Percentiles rank a stretch among this genome's conserved stretches.
These are phyloP conservation scores for Biston stratarius DNA, from an alignment of 2,888 invertebrate genomes.

Conservation along the genomic window DNA sequence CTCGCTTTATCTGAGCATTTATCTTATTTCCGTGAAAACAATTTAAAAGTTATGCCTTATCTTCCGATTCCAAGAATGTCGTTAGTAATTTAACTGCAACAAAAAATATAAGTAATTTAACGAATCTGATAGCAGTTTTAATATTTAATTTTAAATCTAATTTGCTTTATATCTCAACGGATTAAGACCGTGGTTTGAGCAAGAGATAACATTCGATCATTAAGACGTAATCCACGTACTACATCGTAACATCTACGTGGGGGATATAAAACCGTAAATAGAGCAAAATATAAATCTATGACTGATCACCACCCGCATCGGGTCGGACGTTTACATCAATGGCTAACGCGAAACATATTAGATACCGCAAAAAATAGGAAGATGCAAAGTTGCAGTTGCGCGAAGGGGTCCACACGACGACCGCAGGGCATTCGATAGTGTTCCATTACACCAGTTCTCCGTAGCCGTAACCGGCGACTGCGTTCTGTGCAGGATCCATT, in stretches of 20 bases:
- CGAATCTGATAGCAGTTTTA: slow-evolving; percentile 1
- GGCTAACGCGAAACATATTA: slow-evolving; percentile 54
- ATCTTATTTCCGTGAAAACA: slow-evolving; percentile 79
- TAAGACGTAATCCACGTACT: slow-evolving; percentile 36
- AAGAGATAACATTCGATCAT: neutral
- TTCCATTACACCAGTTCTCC: slow-evolving; percentile 38
- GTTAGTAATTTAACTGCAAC: slow-evolving; percentile 24
- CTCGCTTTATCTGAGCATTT: slow-evolving; percentile 72
- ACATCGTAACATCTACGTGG: slow-evolving; percentile 65
- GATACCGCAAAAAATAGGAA: slow-evolving; percentile 63
- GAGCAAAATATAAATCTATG: slow-evolving; percentile 42
- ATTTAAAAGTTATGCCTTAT: slow-evolving; percentile 59
- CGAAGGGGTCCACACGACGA: slow-evolving; percentile 47
- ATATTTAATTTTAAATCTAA: neutral
- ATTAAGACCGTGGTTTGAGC: neutral
- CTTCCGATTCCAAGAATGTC: slow-evolving; percentile 68
- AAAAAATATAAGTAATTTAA: slow-evolving; percentile 15
- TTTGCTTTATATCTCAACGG: neutral
- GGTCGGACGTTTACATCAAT: slow-evolving; percentile 43
- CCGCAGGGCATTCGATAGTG: slow-evolving; percentile 30
- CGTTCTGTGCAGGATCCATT: slow-evolving; percentile 72
- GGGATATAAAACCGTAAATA: slow-evolving; percentile 51
- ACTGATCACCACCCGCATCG: slow-evolving; percentile 78
- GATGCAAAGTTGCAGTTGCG: slow-evolving; percentile 49
- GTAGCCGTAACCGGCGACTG: slow-evolving; percentile 36